A percentile compares a stretch with the other conserved stretches of the same genome.
Evolutionary conservation across 2,113 vertebrate genomes (phyloP).

Genomic region (Progne subis): DNA sequence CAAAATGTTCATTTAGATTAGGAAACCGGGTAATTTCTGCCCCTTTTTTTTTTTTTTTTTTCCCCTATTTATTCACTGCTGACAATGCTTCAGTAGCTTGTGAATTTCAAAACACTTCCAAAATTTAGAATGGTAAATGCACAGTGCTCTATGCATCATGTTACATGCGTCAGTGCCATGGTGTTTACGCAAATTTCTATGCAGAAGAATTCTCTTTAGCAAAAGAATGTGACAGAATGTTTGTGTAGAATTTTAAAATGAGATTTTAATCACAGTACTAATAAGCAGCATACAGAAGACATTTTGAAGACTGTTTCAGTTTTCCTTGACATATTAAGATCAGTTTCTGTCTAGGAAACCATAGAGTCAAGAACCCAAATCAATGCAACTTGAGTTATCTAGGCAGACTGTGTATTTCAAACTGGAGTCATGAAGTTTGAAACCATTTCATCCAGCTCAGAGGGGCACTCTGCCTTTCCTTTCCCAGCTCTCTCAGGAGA

Average conservation of each 20-base stretch:
- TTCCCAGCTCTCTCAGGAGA: background rate
- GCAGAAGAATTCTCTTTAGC: background rate
- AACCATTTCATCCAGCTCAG: background rate
- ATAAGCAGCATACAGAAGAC: background rate
- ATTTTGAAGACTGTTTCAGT: background rate
- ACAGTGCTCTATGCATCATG: background rate
- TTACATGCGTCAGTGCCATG: background rate
- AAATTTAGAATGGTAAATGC: background rate
- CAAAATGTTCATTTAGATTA: background rate
- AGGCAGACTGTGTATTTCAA: background rate
- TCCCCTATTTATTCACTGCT: background rate
- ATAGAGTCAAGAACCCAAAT: background rate
- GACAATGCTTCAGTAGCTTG: background rate
- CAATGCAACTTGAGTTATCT: background rate
- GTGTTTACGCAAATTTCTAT: background rate
- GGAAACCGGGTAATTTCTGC: background rate
- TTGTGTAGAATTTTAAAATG: background rate
- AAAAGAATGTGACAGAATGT: background rate
- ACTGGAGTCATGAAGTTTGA: background rate
- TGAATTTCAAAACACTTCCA: background rate
- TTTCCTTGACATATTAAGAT: background rate
- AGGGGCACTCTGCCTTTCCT: background rate
- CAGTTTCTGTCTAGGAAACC: background rate
- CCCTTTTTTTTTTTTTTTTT: background rate
- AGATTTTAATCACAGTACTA: background rate